phyloP scores from a whole-genome alignment of 2,888 invertebrate genomes.

The Limenitis camilla region DNA sequence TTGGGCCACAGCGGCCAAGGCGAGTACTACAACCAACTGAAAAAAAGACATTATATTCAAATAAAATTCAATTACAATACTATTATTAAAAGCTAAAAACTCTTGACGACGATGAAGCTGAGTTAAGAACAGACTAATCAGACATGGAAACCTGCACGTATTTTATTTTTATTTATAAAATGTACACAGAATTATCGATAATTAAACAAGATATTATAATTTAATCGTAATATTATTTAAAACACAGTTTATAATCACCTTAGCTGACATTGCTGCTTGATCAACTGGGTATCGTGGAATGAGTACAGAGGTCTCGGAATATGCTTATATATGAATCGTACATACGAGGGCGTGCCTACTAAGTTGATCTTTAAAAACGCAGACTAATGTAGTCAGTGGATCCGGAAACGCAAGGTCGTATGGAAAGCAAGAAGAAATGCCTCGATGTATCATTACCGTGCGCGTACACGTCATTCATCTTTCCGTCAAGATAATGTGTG shows the following conservation, averaged over 20 bases:
- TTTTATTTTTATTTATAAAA: no score
- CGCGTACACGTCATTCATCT: slow-evolving; percentile 4
- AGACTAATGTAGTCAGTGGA: slow-evolving; percentile 32
- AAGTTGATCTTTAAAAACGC: slow-evolving; percentile 56
- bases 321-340: slow-evolving; percentile 57
- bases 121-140: no score
- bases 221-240: not conserved
- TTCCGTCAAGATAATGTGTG: not conserved
- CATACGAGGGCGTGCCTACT: slow-evolving; percentile 57
- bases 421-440: slow-evolving; percentile 31
- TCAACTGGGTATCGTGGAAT: slow-evolving; percentile 55
- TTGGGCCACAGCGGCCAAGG: slow-evolving; percentile 52
- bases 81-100: no score
- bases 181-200: no score
- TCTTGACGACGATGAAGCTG: no score
- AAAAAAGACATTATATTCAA: slow-evolving; percentile 24
- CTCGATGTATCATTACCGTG: slow-evolving; percentile 7
- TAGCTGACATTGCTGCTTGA: slow-evolving; percentile 62
- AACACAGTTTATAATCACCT: slow-evolving; percentile 43
- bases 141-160: no score
- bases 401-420: slow-evolving; percentile 45
- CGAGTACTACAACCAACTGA: slow-evolving; percentile 60
- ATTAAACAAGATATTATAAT: not conserved
- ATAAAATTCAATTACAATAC: not conserved
- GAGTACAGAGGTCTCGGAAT: slow-evolving; percentile 43